phyloP scores from a whole-genome alignment of 2,113 vertebrate species.

The Notarius quadriscutis region DNA sequence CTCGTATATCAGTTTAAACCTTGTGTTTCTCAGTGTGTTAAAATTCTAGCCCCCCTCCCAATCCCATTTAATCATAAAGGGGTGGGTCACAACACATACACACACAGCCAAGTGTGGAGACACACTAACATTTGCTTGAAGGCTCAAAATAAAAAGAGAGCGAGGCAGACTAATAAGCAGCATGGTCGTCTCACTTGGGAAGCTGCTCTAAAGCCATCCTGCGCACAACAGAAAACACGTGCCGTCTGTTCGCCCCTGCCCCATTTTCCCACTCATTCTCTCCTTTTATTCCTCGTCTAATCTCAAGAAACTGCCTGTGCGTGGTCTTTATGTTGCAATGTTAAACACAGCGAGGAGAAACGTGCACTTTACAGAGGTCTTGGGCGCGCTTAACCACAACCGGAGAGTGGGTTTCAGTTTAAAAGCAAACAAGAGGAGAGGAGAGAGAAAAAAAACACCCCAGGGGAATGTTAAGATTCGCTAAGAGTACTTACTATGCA shows the following conservation, averaged over 20 bases:
- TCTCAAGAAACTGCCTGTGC: not conserved
- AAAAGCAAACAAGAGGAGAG: not conserved
- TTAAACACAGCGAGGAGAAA: not conserved
- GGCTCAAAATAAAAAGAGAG: conserved; percentile 10
- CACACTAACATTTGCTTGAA: conserved; percentile 27
- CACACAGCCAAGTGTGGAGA: conserved; percentile 6
- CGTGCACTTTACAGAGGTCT: not conserved
- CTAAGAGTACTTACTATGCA: not conserved
- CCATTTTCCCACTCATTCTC: not conserved
- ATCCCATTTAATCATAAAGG: conserved; percentile 1
- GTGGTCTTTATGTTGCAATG: not conserved
- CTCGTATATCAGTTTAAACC: conserved; percentile 22
- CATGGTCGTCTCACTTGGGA: not conserved
- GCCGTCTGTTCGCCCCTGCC: conserved; percentile 8
- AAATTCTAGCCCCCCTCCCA: not conserved
- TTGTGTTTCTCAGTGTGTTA: conserved; percentile 35
- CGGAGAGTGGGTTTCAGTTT: not conserved
- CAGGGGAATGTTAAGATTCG: not conserved
- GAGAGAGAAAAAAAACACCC: no score
- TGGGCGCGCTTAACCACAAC: not conserved
- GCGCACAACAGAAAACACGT: not conserved
- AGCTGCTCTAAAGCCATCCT: conserved; percentile 3
- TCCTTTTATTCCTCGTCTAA: not conserved
- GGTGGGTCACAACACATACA: not conserved
- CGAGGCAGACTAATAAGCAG: conserved; percentile 16